phyloP scores from a whole-genome alignment of 2,113 vertebrate genomes.

The Phodopus roborovskii region DNA sequence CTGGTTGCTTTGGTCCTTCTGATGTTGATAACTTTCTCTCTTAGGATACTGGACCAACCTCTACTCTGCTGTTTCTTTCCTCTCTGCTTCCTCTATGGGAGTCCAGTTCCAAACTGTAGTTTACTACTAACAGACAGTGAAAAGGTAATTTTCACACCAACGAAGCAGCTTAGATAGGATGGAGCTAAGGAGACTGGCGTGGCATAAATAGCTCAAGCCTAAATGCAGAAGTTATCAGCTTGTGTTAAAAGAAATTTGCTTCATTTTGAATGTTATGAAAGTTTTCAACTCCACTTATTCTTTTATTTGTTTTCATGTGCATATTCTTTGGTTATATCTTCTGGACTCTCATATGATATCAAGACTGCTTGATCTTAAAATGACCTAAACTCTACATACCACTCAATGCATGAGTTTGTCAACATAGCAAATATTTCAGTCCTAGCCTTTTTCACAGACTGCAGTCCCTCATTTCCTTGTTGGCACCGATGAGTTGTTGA shows the following conservation, averaged over 20 bases:
- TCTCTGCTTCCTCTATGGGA: background rate
- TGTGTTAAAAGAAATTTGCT: conserved; percentile 15
- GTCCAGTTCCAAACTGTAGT: background rate
- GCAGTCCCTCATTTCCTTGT: background rate
- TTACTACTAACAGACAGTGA: background rate
- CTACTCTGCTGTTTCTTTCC: background rate
- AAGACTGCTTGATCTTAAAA: conserved; percentile 28
- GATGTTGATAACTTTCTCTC: background rate
- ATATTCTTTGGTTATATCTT: conserved; percentile 20
- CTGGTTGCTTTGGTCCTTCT: background rate
- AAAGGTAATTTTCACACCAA: background rate
- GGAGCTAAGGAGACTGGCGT: background rate
- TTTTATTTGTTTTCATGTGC: conserved; percentile 35
- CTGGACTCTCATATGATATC: conserved; percentile 18
- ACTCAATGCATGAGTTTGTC: background rate
- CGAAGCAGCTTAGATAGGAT: background rate
- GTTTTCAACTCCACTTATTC: conserved; percentile 27
- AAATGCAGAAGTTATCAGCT: conserved; percentile 9
- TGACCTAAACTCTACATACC: conserved; percentile 29
- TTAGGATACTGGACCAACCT: background rate
- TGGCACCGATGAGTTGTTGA: background rate
- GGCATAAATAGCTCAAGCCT: background rate
- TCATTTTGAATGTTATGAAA: conserved; percentile 13
- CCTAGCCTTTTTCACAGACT: background rate
- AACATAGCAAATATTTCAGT: conserved; percentile 23